Evolutionary conservation across 1,140 invertebrate species (phyloP), one percentile per base, ranked within the genome.

Genomic region (Heliconius eleuchia): DNA sequence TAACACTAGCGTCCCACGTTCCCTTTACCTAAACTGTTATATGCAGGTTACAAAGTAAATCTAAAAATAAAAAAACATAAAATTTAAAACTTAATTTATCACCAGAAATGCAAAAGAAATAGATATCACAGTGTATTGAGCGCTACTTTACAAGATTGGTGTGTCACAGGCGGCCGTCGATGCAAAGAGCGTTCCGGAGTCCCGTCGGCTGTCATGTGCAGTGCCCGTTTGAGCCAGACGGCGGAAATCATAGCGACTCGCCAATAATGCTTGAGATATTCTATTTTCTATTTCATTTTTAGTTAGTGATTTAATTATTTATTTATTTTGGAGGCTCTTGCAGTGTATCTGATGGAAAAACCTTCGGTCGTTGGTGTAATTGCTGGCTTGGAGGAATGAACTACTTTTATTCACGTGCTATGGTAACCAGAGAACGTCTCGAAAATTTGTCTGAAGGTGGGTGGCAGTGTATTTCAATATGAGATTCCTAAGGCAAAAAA

Each of bases 91-190:
- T 66, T 30, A 3, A 30, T 66, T 30, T 60, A n/a, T 66, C 4
- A n/a, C 23, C 27, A 66, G 23, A 30, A 66, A 66, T 30, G 9
- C 60, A 13, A 66, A 66, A 66, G 60, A 66, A 66, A 66, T 66
- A 66, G 60, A 66, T 16, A 66, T n/a, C 60, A 27, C 60, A 66
- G 23, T 16, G 60, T 30, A 66, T 66, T 66, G 23, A 66, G 27
- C n/a, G 30, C 60, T 66, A 66, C 60, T 66, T 66, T 30, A 66
- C 60, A 66, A 66, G 27, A 66, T 66, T 66, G 60, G 60, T 66
- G 4, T 66, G 60, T 30, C 60, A 66, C n/a, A 66, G n/a, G 5
- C 42, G 0, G 42, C 42, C 23, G 60, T 66, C 60, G 60, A 66
- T 66, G 60, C 60, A 30, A 66, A 66, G 27, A 66, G 60, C 60